Conservation (phyloP, 1,140 invertebrate genomes). For the Caenorhabditis briggsae region DNA sequence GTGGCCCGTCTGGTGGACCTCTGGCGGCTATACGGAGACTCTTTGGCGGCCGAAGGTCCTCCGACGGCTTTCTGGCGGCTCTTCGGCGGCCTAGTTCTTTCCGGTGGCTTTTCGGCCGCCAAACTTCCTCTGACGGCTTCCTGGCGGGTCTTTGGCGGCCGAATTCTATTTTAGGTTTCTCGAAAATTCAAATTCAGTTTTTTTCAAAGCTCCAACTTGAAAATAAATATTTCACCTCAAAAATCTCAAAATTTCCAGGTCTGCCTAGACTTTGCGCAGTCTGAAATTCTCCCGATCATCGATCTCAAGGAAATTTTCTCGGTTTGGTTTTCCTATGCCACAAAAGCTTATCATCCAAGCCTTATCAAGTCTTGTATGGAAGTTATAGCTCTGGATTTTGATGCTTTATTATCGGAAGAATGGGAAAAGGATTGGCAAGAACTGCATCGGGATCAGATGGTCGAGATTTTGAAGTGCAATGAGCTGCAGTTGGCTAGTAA, state of each 20-base stretch:
- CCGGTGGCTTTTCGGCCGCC: too few species aligned
- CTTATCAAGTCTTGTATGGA: conserved; percentile 78
- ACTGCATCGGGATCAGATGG: conserved; percentile 79
- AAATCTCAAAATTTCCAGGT: conserved; percentile 58
- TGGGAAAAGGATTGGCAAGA: conserved; percentile 79
- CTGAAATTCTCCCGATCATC: conserved; percentile 79
- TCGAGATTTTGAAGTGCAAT: conserved; percentile 79
- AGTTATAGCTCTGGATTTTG: conserved; percentile 78
- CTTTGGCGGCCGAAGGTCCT: too few species aligned
- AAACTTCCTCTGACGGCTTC: too few species aligned
- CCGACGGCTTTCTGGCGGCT: too few species aligned
- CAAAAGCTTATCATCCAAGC: conserved; percentile 78
- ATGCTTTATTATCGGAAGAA: conserved; percentile 78
- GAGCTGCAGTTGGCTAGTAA: conserved; percentile 76
- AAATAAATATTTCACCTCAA: too few species aligned
- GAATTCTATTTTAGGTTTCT: too few species aligned
- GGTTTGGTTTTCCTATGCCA: conserved; percentile 80
- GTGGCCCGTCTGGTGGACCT: too few species aligned
- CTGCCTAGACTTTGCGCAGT: conserved; percentile 79
- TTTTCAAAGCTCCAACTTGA: too few species aligned
- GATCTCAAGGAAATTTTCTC: conserved; percentile 79
- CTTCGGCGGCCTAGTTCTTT: too few species aligned
- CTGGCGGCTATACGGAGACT: too few species aligned
- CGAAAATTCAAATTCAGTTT: too few species aligned
- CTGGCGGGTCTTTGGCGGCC: too few species aligned